phyloP scores from a whole-genome alignment of 2,797 vertebrate species.

The Eurystomus glaucurus region DNA sequence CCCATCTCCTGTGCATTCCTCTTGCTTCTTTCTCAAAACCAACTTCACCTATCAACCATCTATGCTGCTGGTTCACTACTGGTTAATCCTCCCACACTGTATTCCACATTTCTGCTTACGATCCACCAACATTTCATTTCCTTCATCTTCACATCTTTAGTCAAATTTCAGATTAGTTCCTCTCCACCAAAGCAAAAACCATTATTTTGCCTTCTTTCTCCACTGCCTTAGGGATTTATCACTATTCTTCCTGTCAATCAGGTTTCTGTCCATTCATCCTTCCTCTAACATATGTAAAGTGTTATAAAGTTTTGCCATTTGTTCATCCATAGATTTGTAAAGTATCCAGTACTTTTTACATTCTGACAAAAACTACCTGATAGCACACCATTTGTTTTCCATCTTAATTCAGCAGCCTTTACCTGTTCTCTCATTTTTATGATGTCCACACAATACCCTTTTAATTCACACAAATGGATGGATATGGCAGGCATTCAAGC shows the following conservation, averaged over 20 bases:
- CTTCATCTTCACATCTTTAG: not conserved
- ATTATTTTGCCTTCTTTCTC: not conserved
- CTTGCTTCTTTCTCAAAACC: not conserved
- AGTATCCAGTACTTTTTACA: not conserved
- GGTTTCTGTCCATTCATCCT: not conserved
- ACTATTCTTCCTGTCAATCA: not conserved
- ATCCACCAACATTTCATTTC: not conserved
- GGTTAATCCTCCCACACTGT: not conserved
- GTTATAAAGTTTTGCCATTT: not conserved
- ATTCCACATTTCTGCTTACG: not conserved
- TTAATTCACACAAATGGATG: slow-evolving; percentile 63
- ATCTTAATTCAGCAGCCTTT: slow-evolving; percentile 1
- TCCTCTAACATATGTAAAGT: not conserved
- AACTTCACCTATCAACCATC: not conserved
- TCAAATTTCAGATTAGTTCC: not conserved
- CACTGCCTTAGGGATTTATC: not conserved
- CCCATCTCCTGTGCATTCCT: not conserved
- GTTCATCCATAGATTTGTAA: not conserved
- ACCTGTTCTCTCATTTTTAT: slow-evolving; percentile 19
- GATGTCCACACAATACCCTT: slow-evolving; percentile 60
- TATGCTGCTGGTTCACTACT: not conserved
- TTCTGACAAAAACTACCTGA: not conserved
- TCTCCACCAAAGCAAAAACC: not conserved
- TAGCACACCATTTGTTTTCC: not conserved
- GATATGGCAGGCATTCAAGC: slow-evolving; percentile 67